Conservation (phyloP, 2,888 invertebrate genomes). For the Julus scandinavius region DNA sequence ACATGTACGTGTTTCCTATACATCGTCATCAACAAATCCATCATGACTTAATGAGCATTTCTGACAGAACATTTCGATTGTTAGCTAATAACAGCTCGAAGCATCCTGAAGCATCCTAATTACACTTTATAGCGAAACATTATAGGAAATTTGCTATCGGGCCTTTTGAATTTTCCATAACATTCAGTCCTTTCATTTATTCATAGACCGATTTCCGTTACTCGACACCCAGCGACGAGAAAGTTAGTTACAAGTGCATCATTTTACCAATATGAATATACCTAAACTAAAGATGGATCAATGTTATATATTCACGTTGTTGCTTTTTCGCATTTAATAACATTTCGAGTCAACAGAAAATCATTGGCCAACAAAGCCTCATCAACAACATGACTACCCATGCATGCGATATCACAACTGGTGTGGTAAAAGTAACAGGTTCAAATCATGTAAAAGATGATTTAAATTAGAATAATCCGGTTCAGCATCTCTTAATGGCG, state of each 20-base stretch:
- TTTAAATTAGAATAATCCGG: neutral
- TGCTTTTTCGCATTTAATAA: neutral
- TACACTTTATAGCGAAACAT: neutral
- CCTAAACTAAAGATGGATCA: neutral
- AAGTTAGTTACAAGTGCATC: neutral
- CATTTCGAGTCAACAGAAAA: too few species aligned
- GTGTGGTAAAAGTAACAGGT: neutral
- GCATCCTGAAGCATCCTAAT: neutral
- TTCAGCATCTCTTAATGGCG: neutral
- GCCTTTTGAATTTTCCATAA: neutral
- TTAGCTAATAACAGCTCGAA: neutral
- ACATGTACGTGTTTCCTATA: neutral
- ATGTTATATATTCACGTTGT: neutral
- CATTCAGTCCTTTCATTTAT: neutral
- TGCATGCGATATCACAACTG: too few species aligned
- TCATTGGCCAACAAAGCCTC: too few species aligned
- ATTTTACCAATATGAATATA: neutral
- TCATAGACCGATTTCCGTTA: neutral
- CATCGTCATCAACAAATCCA: constrained; percentile 5
- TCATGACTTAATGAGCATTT: constrained; percentile 17
- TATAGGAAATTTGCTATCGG: neutral
- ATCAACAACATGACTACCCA: too few species aligned
- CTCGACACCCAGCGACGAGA: too few species aligned
- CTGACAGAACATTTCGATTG: neutral
- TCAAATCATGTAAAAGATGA: neutral